A percentile compares a stretch with the other conserved stretches of the same genome.
phyloP scores from a whole-genome alignment of 2,888 invertebrate genomes.

The Chrysolina oricalcia region DNA sequence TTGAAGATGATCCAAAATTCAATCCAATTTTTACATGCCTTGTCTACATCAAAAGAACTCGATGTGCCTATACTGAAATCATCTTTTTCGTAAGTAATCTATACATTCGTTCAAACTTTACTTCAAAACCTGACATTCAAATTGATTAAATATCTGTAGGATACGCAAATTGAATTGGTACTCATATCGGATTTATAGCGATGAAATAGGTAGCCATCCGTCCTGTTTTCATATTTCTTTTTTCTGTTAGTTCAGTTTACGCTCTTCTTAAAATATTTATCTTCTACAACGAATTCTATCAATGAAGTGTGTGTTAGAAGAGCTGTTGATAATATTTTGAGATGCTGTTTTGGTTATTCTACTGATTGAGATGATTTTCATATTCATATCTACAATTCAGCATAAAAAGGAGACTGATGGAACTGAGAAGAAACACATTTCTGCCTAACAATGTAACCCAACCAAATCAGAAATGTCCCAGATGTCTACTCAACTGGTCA shows the following conservation, averaged over 20 bases:
- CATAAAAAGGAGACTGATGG: conserved; percentile 48
- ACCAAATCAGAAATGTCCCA: conserved; percentile 43
- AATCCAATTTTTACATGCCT: conserved; percentile 44
- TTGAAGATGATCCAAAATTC: conserved; percentile 40
- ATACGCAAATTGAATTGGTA: no score
- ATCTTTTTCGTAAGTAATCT: conserved; percentile 42
- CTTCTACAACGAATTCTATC: no score
- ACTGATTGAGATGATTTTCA: neutral
- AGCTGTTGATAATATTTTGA: no score
- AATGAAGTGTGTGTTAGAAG: no score
- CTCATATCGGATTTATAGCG: no score
- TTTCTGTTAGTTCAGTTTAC: no score
- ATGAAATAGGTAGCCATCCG: no score
- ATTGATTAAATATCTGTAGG: no score
- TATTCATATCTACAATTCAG: conserved; percentile 35
- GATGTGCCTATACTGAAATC: conserved; percentile 47
- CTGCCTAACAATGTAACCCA: conserved; percentile 40
- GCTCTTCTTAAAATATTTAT: no score
- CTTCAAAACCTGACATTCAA: no score
- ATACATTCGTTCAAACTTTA: neutral
- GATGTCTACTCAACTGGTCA: conserved; percentile 45
- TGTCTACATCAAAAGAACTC: conserved; percentile 40
- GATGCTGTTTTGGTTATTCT: no score
- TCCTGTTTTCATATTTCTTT: no score
- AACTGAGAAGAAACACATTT: conserved; percentile 38